Evolutionary conservation across 2,797 vertebrate species (phyloP).

Genomic region (Argya squamiceps): DNA sequence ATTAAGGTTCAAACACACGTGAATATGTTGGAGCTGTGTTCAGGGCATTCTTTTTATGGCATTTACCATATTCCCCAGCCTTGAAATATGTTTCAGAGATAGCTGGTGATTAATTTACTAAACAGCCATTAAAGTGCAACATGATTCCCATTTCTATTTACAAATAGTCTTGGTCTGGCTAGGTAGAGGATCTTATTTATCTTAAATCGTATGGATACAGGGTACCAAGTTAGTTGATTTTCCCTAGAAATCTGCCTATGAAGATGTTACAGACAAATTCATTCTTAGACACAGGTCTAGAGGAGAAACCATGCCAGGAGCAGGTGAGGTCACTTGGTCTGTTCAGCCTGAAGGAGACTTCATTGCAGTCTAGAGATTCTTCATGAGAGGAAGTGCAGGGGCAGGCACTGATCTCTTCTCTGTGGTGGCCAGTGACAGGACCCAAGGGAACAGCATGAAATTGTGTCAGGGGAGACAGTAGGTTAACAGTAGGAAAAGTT

Average conservation of each 20-base stretch:
- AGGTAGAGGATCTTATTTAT: not conserved
- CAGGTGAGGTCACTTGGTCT: not conserved
- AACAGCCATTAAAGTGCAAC: constrained; percentile 30
- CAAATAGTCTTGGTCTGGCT: not conserved
- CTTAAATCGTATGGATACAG: not conserved
- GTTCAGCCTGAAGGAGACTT: not conserved
- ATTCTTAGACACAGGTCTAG: not conserved
- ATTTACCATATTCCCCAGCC: not conserved
- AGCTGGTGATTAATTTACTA: constrained; percentile 43
- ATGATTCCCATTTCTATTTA: not conserved
- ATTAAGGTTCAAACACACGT: constrained; percentile 18
- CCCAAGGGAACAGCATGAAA: fast-evolving
- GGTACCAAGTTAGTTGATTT: not conserved
- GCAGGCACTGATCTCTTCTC: not conserved
- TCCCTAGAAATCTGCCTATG: not conserved
- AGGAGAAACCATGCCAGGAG: not conserved
- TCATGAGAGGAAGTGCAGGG: fast-evolving
- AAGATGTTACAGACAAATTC: not conserved
- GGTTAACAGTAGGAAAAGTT: not conserved
- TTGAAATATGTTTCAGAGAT: constrained; percentile 24
- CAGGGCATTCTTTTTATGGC: not conserved
- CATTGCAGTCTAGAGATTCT: not conserved
- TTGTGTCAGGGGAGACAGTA: not conserved
- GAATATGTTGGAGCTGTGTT: not conserved
- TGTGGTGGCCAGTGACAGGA: not conserved